Base-by-base conservation (phyloP, 2,888 invertebrate genomes). In the Lydus trimaculatus region DNA sequence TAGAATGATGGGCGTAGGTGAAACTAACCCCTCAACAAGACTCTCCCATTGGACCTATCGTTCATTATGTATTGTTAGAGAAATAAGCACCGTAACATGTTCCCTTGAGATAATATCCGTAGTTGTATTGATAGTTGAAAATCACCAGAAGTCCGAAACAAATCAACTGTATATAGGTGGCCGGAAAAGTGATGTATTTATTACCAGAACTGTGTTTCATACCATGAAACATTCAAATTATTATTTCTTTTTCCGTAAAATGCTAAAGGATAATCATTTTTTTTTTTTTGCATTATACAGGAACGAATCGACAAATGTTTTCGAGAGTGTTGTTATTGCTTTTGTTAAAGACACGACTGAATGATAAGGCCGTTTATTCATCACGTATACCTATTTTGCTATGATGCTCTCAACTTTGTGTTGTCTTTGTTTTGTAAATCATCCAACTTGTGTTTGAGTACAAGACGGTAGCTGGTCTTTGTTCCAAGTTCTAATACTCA, bases 1-100 rank as follows among this genome's bases (percentile, higher is more conserved):
- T 43, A 43, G 43, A 33, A 59, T 23, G 28, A 23, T 33, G 59
- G 20, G 59, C 17, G 59, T 59, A 25, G 59, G 33, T 33, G 31
- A 31, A 59, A 15, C n/a, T 59, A 20, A 25, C 33, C 33, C 61
- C 20, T 20, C 52, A 61, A 43, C 63, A 66, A 59, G 60, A 72
- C 67, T 52, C 67, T 73, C 74, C 74, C 74, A 60, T 43, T 23
- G 74, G 69, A 69, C 70, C 73, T 64, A 74, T 74, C 71, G 64
- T 66, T 74, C 73, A 73, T 73, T 72, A 71, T 59, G 58, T 64
- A 31, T 67, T 71, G 69, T 66, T 65, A 62, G 60, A 58, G 60
- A 64, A 64, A 66, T 72, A 65, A 69, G 43, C 33, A 25, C 70
- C 67, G 69, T 73, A 70, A 72, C 67, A 33, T 58, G 56, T 20